Evolutionary conservation across 1,140 invertebrate species (phyloP), one percentile per base, ranked within the genome.

Genomic region (Drosophila ercepeae): DNA sequence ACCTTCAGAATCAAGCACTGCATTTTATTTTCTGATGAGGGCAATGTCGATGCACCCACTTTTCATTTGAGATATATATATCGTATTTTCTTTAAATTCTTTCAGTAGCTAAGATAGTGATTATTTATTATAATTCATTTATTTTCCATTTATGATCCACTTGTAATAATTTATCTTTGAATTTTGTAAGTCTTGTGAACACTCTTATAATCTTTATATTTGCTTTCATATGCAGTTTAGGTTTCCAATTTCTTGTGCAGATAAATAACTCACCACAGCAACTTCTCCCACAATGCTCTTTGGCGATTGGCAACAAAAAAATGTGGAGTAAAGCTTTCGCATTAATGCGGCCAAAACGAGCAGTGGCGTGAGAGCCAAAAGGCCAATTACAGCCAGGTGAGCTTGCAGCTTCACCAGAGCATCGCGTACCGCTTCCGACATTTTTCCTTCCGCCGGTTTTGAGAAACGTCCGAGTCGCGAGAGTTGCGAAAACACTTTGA

Each of bases 181-280:
- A 21, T 21, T 21, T 21, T 21, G 2, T 21, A 21, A 21, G 21
- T 2, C 21, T 21, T 21, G 2, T 21, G 2, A 21, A 2, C 2
- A 21, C 4, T 21, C 21, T 21, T 21, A 21, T 21, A 21, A 4
- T 4, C 2, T 21, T 21, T 21, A 21, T 21, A 21, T 21, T 2
- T 21, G 4, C 4, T 21, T 21, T 21, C 2, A 21, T 21, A 2
- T 21, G 21, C 21, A 21, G 21, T 7, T 39, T 13, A 16, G 14
- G 36, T 8, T 13, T 39, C 5, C 2, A 9, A 42, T 8, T 42
- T 19, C 16, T 39, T 18, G 50, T 13, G 18, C 14, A 2, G 16
- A 9, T 2, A 42, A 18, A 19, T 9, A 14, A 83, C 78, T 78
- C 53, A 83, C 78, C 78, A 83, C 52, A n/a, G 78, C 78, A 29